A percentile compares a stretch with the other conserved stretches of the same genome.
phyloP scores from a whole-genome alignment of 2,113 vertebrate species.

The Ariopsis seemanni region DNA sequence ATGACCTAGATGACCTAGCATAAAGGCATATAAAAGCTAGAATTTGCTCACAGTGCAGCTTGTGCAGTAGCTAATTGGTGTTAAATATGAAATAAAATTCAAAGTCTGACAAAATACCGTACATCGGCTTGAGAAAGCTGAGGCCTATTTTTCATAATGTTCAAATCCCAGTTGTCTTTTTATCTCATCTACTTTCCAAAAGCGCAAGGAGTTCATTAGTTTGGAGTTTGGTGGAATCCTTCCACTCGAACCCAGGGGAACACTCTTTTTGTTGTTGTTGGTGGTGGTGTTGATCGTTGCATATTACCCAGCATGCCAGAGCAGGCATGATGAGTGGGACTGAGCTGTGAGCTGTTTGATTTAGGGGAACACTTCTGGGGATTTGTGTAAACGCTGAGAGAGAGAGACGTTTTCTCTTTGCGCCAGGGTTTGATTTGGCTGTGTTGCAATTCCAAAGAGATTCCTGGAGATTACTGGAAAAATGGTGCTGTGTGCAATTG shows the following conservation, averaged over 20 bases:
- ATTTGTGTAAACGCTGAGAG: neutral
- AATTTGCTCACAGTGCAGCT: neutral
- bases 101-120: neutral
- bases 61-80: neutral
- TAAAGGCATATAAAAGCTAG: neutral
- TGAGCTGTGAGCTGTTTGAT: conserved; percentile 16
- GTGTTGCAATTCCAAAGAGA: neutral
- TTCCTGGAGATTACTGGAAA: no score
- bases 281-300: neutral
- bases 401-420: conserved; percentile 4
- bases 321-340: conserved; percentile 1
- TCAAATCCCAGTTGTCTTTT: conserved; percentile 9
- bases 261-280: neutral
- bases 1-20: no score
- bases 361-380: conserved; percentile 23
- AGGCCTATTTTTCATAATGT: neutral
- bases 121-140: neutral
- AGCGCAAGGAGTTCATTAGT: conserved; percentile 19
- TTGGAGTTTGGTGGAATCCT: conserved; percentile 17
- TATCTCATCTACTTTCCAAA: conserved; percentile 16
- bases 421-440: conserved; percentile 17
- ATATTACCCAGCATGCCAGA: conserved; percentile 23
- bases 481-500: neutral
- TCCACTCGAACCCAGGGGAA: conserved; percentile 11
- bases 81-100: conserved; percentile 17